phyloP scores from a whole-genome alignment of 2,888 invertebrate species.

The Andrena haemorrhoa region DNA sequence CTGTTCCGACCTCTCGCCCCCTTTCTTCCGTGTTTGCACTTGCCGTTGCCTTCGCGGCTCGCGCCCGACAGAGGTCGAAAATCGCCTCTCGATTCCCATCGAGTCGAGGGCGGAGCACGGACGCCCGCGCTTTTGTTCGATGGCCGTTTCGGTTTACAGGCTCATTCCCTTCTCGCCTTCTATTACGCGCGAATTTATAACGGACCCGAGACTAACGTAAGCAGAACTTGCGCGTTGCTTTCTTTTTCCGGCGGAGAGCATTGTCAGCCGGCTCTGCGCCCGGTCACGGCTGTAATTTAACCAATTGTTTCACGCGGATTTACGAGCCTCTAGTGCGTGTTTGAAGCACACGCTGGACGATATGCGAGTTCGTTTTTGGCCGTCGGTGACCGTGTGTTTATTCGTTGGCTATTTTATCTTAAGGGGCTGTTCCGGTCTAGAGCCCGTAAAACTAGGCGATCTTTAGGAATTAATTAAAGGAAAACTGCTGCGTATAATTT shows the following conservation, averaged over 20 bases:
- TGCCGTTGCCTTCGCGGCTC: constrained; percentile 46
- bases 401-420: too few species aligned
- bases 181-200: constrained; percentile 50
- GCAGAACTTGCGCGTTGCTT: constrained; percentile 1
- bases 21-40: constrained; percentile 68
- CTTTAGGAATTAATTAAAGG: too few species aligned
- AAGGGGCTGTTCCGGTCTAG: too few species aligned
- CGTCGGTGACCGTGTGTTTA: too few species aligned
- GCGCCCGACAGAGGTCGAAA: constrained; percentile 34
- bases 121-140: constrained; percentile 59
- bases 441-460: too few species aligned
- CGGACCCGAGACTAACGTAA: constrained; percentile 11
- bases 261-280: background rate
- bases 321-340: background rate
- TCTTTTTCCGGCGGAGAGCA: background rate
- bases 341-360: background rate
- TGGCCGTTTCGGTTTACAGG: constrained; percentile 61
- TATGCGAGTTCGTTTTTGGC: too few species aligned
- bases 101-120: constrained; percentile 32
- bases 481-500: too few species aligned
- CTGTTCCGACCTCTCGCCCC: constrained; percentile 49
- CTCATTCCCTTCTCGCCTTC: constrained; percentile 24
- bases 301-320: background rate
- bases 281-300: constrained; percentile 11
- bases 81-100: constrained; percentile 59